Conservation (phyloP, 2,888 invertebrate species). For the Sinopyrophorus schimmeli region DNA sequence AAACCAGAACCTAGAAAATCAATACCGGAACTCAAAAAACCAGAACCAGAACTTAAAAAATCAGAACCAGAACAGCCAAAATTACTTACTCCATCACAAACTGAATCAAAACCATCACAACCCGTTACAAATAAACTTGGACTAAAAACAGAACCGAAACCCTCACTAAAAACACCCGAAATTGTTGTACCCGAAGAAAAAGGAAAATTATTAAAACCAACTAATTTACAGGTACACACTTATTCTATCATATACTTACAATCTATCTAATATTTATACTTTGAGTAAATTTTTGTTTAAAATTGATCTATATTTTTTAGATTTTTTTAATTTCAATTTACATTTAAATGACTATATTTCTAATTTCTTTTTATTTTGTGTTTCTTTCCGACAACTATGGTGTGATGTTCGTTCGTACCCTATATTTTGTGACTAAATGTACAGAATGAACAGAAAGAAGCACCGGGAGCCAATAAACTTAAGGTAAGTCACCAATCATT, state of each 20-base stretch:
- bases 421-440: too few relatives aligned
- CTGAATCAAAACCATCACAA: too few relatives aligned
- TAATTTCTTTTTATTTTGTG: constrained; percentile 27
- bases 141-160: constrained; percentile 38
- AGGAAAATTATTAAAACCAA: constrained; percentile 14
- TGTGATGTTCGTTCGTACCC: constrained; percentile 20
- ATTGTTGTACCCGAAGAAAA: constrained; percentile 31
- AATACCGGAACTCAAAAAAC: too few relatives aligned
- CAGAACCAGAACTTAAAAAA: constrained; percentile 17
- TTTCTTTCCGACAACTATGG: constrained; percentile 23
- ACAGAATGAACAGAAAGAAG: constrained; percentile 39
- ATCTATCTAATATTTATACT: not conserved
- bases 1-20: too few relatives aligned
- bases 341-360: constrained; percentile 4
- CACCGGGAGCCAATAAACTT: constrained; percentile 35
- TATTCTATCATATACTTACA: not conserved
- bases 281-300: too few relatives aligned
- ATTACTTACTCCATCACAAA: too few relatives aligned
- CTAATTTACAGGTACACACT: constrained; percentile 13
- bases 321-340: not conserved
- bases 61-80: too few relatives aligned
- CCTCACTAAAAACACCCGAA: constrained; percentile 34
- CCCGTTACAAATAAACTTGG: constrained; percentile 25
- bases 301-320: not conserved
- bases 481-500: constrained; percentile 36